phyloP scores from a whole-genome alignment of 2,797 vertebrate species.

The Sebastes vulpes region DNA sequence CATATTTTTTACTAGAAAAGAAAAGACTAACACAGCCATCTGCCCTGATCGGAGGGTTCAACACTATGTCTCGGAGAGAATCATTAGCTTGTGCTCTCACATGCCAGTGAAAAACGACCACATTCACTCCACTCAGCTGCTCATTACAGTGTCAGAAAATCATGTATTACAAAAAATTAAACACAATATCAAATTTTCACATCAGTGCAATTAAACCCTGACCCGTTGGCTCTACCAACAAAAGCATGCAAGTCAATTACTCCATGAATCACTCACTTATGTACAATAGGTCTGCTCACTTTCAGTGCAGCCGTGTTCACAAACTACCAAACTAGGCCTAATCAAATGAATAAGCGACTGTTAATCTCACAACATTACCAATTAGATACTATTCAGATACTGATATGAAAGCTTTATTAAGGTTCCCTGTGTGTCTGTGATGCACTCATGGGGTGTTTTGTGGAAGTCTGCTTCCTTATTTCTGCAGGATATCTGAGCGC shows the following conservation, averaged over 20 bases:
- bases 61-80: slow-evolving; percentile 61
- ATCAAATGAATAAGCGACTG: slow-evolving; percentile 56
- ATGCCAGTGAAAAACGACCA: slow-evolving; percentile 68
- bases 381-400: slow-evolving; percentile 52
- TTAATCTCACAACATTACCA: slow-evolving; percentile 55
- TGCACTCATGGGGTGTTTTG: slow-evolving; percentile 28
- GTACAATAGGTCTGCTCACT: slow-evolving; percentile 67
- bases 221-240: slow-evolving; percentile 78
- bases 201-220: slow-evolving; percentile 86
- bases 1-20: slow-evolving; percentile 52
- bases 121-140: slow-evolving; percentile 72
- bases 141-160: slow-evolving; percentile 61
- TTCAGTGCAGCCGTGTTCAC: slow-evolving; percentile 65
- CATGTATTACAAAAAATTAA: slow-evolving; percentile 68
- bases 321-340: slow-evolving; percentile 47
- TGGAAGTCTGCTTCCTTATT: slow-evolving; percentile 32
- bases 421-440: slow-evolving; percentile 52
- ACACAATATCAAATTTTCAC: slow-evolving; percentile 76
- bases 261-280: slow-evolving; percentile 68
- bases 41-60: slow-evolving; percentile 57
- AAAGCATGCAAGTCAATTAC: slow-evolving; percentile 82
- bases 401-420: slow-evolving; percentile 53
- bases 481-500: slow-evolving; percentile 43
- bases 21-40: slow-evolving; percentile 50
- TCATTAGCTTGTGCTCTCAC: slow-evolving; percentile 71